A percentile compares a stretch with the other conserved stretches of the same genome.
phyloP scores from a whole-genome alignment of 1,140 invertebrate species.

The Penaeus vannamei region DNA sequence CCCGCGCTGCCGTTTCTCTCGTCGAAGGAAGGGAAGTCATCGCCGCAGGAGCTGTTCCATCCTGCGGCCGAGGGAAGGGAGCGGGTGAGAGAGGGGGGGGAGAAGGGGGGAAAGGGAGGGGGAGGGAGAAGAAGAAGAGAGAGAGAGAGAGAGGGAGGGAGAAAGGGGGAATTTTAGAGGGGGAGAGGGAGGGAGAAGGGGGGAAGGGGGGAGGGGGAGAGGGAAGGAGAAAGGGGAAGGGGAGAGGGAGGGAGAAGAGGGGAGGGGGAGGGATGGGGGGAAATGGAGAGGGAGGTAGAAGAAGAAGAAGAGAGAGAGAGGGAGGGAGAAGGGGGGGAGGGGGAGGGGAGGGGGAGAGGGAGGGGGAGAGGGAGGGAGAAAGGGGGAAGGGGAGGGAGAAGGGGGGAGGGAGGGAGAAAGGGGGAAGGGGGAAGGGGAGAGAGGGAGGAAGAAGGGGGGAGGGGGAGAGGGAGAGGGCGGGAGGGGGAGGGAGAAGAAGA shows the following conservation, averaged over 20 bases:
- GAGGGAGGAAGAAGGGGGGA: no score
- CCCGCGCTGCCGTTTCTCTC: slow-evolving; percentile 8
- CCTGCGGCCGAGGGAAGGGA: background rate
- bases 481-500: no score
- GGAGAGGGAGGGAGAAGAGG: background rate
- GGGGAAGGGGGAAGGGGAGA: no score
- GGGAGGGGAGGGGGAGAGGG: no score
- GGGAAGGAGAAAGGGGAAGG: background rate
- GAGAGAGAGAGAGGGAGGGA: background rate
- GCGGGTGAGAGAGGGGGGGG: background rate
- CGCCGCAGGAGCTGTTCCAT: slow-evolving; percentile 8
- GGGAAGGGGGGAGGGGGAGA: background rate
- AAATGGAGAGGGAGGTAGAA: no score
- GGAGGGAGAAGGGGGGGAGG: no score
- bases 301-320: no score
- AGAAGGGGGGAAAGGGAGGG: background rate
- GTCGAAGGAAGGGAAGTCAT: background rate
- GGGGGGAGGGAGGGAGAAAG: no score
- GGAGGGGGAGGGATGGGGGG: no score
- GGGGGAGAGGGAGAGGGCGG: no score
- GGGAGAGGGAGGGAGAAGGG: background rate
- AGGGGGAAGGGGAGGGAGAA: no score
- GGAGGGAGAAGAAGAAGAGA: background rate
- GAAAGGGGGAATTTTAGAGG: background rate
- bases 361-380: no score